These are phyloP conservation scores for Tragelaphus scriptus DNA, from an alignment of 2,113 vertebrate genomes.

Conservation along the genomic window DNA sequence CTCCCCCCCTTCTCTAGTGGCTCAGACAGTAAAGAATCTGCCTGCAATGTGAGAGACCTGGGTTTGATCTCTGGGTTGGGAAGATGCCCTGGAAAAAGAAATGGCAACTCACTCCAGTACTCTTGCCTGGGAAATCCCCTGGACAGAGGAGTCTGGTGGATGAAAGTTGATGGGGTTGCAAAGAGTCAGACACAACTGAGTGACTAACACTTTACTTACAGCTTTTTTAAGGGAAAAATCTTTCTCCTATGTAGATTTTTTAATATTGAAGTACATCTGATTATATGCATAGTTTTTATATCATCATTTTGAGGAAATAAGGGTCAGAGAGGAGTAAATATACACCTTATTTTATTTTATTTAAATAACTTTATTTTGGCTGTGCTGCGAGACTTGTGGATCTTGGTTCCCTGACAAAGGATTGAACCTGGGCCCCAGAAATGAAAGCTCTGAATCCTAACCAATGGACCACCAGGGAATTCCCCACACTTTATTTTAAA, in stretches of 20 bases:
- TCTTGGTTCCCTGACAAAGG: not conserved
- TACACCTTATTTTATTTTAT: not conserved
- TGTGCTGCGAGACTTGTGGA: not conserved
- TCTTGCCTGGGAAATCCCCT: not conserved
- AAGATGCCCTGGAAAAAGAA: not conserved
- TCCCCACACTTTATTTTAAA: not conserved
- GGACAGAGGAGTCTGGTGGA: not conserved
- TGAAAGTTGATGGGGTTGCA: accelerated
- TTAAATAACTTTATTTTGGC: not conserved
- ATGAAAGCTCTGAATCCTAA: not conserved
- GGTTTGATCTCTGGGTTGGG: not conserved
- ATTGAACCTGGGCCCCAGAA: not conserved
- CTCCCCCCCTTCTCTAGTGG: not conserved
- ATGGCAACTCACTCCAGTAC: not conserved
- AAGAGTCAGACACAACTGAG: not conserved
- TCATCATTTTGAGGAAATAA: not conserved
- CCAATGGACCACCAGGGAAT: not conserved
- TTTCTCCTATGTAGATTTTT: not conserved
- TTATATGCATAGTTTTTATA: not conserved
- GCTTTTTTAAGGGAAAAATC: not conserved
- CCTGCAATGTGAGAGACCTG: not conserved
- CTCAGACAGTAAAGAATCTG: not conserved
- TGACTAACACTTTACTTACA: not conserved
- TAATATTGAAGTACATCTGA: not conserved
- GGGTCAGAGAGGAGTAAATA: not conserved